phyloP scores from a whole-genome alignment of 2,888 invertebrate genomes.

The Xestia rhomboidea region DNA sequence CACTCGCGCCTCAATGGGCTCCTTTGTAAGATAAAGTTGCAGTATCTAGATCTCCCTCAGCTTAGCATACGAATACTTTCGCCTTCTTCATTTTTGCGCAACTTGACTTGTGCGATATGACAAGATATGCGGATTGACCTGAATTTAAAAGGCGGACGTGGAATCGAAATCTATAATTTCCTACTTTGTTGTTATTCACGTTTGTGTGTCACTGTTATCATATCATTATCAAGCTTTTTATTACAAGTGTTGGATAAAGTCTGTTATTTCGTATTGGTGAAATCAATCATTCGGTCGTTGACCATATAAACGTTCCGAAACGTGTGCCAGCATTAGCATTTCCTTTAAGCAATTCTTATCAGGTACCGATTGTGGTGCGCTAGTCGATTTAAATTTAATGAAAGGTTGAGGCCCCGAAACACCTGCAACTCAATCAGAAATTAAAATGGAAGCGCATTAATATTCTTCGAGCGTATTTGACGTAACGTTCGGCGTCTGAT shows the following conservation, averaged over 20 bases:
- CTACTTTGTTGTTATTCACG: conserved; percentile 40
- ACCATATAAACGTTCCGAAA: conserved; percentile 64
- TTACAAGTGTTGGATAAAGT: conserved; percentile 30
- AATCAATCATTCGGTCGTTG: conserved; percentile 70
- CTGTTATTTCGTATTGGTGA: conserved; percentile 33
- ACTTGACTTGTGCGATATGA: conserved; percentile 12
- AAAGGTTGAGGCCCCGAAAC: conserved; percentile 69
- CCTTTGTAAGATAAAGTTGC: conserved; percentile 67
- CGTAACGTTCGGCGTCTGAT: conserved; percentile 52
- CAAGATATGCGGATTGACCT: conserved; percentile 32
- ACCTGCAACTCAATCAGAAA: conserved; percentile 75
- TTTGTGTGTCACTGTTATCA: conserved; percentile 55
- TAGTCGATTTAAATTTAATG: conserved; percentile 72
- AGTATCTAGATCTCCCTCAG: conserved; percentile 50
- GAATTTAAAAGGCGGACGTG: conserved; percentile 33
- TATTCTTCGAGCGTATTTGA: conserved; percentile 71
- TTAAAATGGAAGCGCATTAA: conserved; percentile 75
- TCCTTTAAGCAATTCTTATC: conserved; percentile 71
- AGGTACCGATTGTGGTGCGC: conserved; percentile 69
- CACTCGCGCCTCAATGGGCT: conserved; percentile 74
- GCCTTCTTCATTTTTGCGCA: conserved; percentile 23
- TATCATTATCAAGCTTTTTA: conserved; percentile 36
- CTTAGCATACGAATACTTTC: conserved; percentile 47
- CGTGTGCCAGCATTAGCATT: conserved; percentile 64
- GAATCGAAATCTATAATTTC: conserved; percentile 32